These are phyloP conservation scores for Schlechtendalia chinensis DNA, from an alignment of 1,140 invertebrate genomes.

Conservation along the genomic window DNA sequence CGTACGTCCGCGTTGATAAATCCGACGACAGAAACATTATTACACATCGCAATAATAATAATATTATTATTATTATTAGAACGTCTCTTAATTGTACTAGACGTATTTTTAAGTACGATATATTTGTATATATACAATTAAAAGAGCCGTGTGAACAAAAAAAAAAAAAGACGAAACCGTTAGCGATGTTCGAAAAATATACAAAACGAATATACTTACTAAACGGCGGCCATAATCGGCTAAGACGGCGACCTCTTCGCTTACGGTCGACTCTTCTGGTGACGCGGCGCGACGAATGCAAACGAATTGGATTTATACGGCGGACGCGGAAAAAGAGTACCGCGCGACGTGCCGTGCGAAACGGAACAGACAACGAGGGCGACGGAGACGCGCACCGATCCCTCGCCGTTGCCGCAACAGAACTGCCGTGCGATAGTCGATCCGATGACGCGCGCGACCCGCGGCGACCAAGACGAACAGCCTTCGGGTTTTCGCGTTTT, in stretches of 20 bases:
- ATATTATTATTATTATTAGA: background rate
- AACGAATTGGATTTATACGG: too few species aligned
- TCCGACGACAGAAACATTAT: too few species aligned
- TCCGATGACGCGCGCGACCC: too few species aligned
- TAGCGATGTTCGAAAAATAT: too few species aligned
- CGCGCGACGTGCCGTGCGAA: too few species aligned
- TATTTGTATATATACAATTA: slow-evolving; percentile 48
- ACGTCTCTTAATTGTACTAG: slow-evolving; percentile 37
- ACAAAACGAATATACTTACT: background rate
- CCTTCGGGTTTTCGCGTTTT: slow-evolving; percentile 1
- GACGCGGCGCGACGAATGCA: too few species aligned
- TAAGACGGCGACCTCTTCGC: background rate
- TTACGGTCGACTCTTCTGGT: background rate
- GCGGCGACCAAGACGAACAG: background rate
- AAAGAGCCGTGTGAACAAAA: background rate
- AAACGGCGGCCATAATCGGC: background rate
- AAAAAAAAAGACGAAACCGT: too few species aligned
- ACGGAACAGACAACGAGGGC: slow-evolving; percentile 7
- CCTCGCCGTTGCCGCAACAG: too few species aligned
- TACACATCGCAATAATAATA: too few species aligned
- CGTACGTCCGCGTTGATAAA: too few species aligned
- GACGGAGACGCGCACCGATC: background rate
- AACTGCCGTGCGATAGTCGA: too few species aligned
- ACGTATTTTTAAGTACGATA: background rate
- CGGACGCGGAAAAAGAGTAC: too few species aligned